phyloP scores from a whole-genome alignment of 2,113 vertebrate genomes.

The Xiphophorus hellerii region DNA sequence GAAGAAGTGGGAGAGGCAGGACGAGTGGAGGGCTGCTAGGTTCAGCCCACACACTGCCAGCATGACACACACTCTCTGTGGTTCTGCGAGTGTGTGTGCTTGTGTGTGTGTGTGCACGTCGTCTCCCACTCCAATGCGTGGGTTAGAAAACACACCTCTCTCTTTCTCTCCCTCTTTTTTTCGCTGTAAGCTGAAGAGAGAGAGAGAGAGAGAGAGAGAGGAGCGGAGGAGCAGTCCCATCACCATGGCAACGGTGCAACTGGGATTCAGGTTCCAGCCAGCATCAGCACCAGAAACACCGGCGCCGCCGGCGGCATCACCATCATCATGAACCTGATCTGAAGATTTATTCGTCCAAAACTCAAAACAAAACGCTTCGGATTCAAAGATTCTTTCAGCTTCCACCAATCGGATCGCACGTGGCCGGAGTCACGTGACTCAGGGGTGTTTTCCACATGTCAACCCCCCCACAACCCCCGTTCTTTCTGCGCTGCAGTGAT shows the following conservation, averaged over 20 bases:
- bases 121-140: conserved; percentile 78
- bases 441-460: conserved; percentile 27
- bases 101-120: conserved; percentile 43
- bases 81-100: conserved; percentile 30
- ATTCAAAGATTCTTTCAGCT: conserved; percentile 2
- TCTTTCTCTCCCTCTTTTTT: conserved; percentile 16
- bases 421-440: conserved; percentile 42
- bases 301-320: background rate
- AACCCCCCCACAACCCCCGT: background rate
- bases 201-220: conserved; percentile 54
- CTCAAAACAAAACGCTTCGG: background rate
- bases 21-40: conserved; percentile 70
- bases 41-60: conserved; percentile 75
- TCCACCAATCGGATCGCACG: conserved; percentile 35
- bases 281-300: conserved; percentile 9
- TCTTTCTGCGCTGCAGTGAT: background rate
- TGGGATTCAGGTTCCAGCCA: conserved; percentile 17
- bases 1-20: conserved; percentile 42
- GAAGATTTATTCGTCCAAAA: background rate
- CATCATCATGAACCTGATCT: too few relatives aligned
- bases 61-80: conserved; percentile 62
- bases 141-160: conserved; percentile 77
- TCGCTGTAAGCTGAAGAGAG: conserved; percentile 14
- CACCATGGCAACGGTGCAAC: conserved; percentile 59
- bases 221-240: conserved; percentile 72